Conservation (phyloP, 2,888 invertebrate genomes). For the Baronia brevicornis region DNA sequence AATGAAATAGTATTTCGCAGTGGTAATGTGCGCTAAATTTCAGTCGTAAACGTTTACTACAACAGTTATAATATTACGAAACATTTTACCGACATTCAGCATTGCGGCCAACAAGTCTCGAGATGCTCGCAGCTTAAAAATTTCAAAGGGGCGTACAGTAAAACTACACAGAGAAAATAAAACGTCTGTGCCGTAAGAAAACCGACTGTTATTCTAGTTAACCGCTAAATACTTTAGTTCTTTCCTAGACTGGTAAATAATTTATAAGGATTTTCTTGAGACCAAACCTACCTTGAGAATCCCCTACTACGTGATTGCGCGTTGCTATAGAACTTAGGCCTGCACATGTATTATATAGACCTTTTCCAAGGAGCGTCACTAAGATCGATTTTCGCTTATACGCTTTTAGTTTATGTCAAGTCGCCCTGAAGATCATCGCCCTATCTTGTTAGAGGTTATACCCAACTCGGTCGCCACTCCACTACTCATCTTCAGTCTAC, state of each 20-base stretch:
- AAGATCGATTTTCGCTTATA: too few relatives aligned
- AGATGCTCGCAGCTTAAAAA: conserved; percentile 22
- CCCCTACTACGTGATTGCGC: too few relatives aligned
- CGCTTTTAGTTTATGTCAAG: too few relatives aligned
- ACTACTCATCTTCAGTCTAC: too few relatives aligned
- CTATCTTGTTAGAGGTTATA: too few relatives aligned
- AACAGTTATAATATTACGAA: conserved; percentile 8
- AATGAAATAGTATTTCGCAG: conserved; percentile 12
- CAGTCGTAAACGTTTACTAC: conserved; percentile 13
- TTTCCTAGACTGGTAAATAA: conserved; percentile 42
- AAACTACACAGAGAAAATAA: conserved; percentile 35
- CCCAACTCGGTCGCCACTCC: too few relatives aligned
- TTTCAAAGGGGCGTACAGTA: conserved; percentile 29
- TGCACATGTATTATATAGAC: too few relatives aligned
- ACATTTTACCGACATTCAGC: conserved; percentile 7
- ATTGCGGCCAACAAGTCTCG: conserved; percentile 9
- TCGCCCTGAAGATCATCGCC: too few relatives aligned
- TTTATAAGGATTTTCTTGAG: conserved; percentile 37
- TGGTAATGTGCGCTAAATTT: conserved; percentile 14
- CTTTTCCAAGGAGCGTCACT: too few relatives aligned
- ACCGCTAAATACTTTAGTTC: conserved; percentile 45
- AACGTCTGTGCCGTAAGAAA: conserved; percentile 31
- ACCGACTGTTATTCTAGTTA: conserved; percentile 28
- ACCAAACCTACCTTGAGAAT: conserved; percentile 23
- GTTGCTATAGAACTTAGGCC: too few relatives aligned